Conservation (phyloP, 1,140 invertebrate species). For the Tetragnatha versicolor region DNA sequence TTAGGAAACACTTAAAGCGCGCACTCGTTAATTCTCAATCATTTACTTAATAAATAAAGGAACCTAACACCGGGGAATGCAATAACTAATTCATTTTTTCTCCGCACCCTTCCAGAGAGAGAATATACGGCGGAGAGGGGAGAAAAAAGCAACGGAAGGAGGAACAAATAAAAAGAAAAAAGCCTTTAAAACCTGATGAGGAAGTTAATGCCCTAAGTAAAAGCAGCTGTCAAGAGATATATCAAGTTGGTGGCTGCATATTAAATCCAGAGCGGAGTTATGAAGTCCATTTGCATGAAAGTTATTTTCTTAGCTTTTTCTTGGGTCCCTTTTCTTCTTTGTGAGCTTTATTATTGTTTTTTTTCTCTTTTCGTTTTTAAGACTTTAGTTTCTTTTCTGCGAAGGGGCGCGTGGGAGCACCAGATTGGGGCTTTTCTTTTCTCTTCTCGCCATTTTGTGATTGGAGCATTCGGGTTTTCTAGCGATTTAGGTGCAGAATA, state of each 20-base stretch:
- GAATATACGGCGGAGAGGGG: conserved; percentile 7
- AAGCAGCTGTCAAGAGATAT: conserved; percentile 54
- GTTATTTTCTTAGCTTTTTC: conserved; percentile 28
- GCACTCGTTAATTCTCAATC: conserved; percentile 49
- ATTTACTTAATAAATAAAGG: conserved; percentile 55
- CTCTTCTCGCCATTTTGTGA: conserved; percentile 17
- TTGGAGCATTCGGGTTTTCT: too few species aligned
- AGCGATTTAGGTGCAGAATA: too few species aligned
- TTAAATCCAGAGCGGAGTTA: conserved; percentile 50
- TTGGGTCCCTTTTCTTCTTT: conserved; percentile 1
- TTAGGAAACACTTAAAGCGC: conserved; percentile 44
- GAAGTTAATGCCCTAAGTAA: conserved; percentile 53
- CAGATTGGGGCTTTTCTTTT: too few species aligned
- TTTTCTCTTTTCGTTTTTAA: conserved; percentile 15
- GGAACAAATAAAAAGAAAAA: conserved; percentile 23
- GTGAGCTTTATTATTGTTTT: conserved; percentile 14
- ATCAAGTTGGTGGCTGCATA: conserved; percentile 50
- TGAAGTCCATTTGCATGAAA: conserved; percentile 53
- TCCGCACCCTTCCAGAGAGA: background rate
- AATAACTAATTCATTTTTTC: conserved; percentile 49
- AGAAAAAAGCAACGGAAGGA: conserved; percentile 7
- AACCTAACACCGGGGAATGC: conserved; percentile 31
- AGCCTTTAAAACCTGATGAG: conserved; percentile 53
- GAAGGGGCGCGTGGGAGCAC: too few species aligned
- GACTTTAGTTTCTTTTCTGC: conserved; percentile 44